Percentiles rank a stretch among this genome's conserved stretches.
Evolutionary conservation across 2,888 invertebrate species (phyloP).

Genomic region (Agrochola macilenta): DNA sequence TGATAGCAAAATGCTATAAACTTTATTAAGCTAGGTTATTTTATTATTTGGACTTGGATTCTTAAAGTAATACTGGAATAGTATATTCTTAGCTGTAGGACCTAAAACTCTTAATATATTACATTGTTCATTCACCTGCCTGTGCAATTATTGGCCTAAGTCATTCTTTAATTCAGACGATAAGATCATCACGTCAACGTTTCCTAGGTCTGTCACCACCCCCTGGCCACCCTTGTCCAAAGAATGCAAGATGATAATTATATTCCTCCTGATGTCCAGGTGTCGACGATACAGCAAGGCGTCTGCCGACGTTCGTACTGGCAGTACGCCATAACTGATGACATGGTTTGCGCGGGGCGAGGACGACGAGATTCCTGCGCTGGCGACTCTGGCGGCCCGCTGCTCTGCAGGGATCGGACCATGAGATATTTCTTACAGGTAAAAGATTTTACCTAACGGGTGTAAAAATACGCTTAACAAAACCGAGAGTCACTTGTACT

Average conservation of each 20-base stretch:
- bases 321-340: conserved; percentile 95
- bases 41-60: background rate
- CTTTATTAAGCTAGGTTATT: background rate
- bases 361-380: conserved; percentile 97
- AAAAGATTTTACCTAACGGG: background rate
- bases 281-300: conserved; percentile 95
- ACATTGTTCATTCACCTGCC: background rate
- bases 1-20: background rate
- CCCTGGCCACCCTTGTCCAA: background rate
- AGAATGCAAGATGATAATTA: background rate
- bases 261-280: conserved; percentile 85
- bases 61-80: background rate
- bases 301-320: conserved; percentile 95
- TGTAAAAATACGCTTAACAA: background rate
- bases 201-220: too few species aligned
- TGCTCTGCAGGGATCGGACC: conserved; percentile 90
- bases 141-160: background rate
- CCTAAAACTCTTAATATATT: background rate
- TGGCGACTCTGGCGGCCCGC: conserved; percentile 93
- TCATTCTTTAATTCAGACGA: background rate
- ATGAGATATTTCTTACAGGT: conserved; percentile 92
- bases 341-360: conserved; percentile 98
- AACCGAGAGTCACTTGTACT: background rate
- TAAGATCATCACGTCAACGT: background rate
- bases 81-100: background rate